Evolutionary conservation across 1,140 invertebrate genomes (phyloP).

Genomic region (Druon quercuslanigerum): DNA sequence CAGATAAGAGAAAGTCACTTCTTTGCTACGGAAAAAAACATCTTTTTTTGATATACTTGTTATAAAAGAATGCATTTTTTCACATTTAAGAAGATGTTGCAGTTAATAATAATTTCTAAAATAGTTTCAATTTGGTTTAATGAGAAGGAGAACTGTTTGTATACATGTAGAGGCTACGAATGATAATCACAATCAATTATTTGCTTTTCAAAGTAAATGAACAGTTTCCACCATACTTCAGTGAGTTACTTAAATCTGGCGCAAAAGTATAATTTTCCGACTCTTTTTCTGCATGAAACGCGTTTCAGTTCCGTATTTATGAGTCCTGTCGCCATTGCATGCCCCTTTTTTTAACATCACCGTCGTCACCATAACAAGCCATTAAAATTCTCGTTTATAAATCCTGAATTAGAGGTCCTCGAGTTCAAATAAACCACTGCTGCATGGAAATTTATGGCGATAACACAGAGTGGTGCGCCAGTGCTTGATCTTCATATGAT

Average conservation of each 20-base stretch:
- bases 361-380: constrained; percentile 50
- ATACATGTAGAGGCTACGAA: too few relatives aligned
- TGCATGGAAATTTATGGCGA: constrained; percentile 60
- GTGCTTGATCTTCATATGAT: constrained; percentile 52
- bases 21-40: too few relatives aligned
- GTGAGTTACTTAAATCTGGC: not conserved
- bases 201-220: too few relatives aligned
- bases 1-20: too few relatives aligned
- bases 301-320: constrained; percentile 56
- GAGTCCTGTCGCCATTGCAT: constrained; percentile 55
- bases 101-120: too few relatives aligned
- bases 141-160: too few relatives aligned
- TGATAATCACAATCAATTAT: too few relatives aligned
- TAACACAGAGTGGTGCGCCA: constrained; percentile 40
- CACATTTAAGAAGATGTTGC: too few relatives aligned
- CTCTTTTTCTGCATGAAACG: constrained; percentile 35
- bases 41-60: too few relatives aligned
- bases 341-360: constrained; percentile 54
- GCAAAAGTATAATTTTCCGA: not conserved
- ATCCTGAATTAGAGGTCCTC: constrained; percentile 62
- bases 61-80: too few relatives aligned
- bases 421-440: constrained; percentile 58
- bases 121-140: too few relatives aligned
- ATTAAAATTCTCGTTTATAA: constrained; percentile 65
- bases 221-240: too few relatives aligned